Percentiles rank a stretch among this genome's conserved stretches.
Conservation (phyloP, 2,113 vertebrate species). For the Pao palembangensis region DNA sequence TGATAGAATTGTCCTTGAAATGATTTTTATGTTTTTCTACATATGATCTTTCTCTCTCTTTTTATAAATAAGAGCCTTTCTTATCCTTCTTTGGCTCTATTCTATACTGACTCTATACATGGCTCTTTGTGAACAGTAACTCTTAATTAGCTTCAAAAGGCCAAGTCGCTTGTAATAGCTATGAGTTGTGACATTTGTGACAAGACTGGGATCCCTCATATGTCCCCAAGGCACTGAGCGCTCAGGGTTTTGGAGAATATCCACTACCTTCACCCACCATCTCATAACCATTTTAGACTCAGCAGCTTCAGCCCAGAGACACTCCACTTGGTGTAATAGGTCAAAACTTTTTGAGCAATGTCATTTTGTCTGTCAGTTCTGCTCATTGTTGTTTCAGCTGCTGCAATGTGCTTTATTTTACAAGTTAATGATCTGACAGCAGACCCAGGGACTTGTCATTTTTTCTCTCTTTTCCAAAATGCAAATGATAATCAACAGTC, state of each 20-base stretch:
- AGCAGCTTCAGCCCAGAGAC: constrained; percentile 23
- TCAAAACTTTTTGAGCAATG: constrained; percentile 29
- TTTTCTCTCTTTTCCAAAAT: constrained; percentile 7
- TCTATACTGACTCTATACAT: constrained; percentile 5
- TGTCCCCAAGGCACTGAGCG: constrained; percentile 33
- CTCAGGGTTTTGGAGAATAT: constrained; percentile 37
- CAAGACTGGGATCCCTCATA: constrained; percentile 37
- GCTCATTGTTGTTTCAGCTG: constrained; percentile 11
- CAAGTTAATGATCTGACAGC: constrained; percentile 1
- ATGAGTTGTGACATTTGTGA: constrained; percentile 63
- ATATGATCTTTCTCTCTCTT: background rate
- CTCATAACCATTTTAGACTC: constrained; percentile 31
- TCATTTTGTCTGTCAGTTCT: constrained; percentile 27
- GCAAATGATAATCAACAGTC: constrained; percentile 7
- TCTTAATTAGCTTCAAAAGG: constrained; percentile 64
- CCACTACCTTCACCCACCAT: constrained; percentile 45
- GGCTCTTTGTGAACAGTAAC: constrained; percentile 45
- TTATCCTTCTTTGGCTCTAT: background rate
- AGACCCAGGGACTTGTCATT: background rate
- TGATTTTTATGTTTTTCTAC: background rate
- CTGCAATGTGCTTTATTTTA: constrained; percentile 5
- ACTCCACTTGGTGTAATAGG: constrained; percentile 29
- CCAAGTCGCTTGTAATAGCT: constrained; percentile 36
- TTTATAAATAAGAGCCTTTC: background rate
- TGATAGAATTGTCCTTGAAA: too few species aligned